A percentile compares a stretch with the other conserved stretches of the same genome.
These are phyloP conservation scores for Morphnarchus princeps DNA, from an alignment of 2,113 vertebrate species.

Conservation along the genomic window DNA sequence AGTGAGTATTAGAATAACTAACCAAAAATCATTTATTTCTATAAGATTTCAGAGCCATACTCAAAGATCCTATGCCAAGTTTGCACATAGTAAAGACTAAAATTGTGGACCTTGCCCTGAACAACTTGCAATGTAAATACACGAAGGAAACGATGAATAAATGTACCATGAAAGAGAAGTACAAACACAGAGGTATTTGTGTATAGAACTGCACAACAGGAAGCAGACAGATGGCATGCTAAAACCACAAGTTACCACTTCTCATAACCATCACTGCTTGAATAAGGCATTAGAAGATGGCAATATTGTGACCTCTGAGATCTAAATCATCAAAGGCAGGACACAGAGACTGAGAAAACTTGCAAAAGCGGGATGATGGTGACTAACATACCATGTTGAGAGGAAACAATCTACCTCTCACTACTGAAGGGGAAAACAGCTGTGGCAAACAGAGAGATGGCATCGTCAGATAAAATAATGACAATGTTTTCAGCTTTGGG, in stretches of 20 bases:
- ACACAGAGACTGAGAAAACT: background rate
- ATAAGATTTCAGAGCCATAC: background rate
- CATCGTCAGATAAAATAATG: background rate
- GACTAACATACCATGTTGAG: background rate
- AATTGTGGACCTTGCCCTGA: background rate
- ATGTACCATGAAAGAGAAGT: background rate
- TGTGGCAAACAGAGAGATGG: background rate
- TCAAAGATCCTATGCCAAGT: background rate
- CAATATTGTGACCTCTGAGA: fast-evolving
- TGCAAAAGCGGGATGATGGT: background rate
- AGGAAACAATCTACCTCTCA: background rate
- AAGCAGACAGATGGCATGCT: background rate
- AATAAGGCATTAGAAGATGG: background rate
- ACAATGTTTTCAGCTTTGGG: background rate
- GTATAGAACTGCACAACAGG: background rate
- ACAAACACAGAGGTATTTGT: background rate
- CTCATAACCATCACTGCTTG: background rate
- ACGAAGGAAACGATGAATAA: background rate
- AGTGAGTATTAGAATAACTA: background rate
- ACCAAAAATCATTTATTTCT: background rate
- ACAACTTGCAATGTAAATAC: background rate
- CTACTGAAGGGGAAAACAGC: background rate
- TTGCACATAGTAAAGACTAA: background rate
- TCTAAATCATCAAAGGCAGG: background rate
- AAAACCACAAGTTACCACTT: background rate